These are phyloP conservation scores for Trissoscelio sp. DNA, from an alignment of 2,888 invertebrate genomes.

Conservation along the genomic window DNA sequence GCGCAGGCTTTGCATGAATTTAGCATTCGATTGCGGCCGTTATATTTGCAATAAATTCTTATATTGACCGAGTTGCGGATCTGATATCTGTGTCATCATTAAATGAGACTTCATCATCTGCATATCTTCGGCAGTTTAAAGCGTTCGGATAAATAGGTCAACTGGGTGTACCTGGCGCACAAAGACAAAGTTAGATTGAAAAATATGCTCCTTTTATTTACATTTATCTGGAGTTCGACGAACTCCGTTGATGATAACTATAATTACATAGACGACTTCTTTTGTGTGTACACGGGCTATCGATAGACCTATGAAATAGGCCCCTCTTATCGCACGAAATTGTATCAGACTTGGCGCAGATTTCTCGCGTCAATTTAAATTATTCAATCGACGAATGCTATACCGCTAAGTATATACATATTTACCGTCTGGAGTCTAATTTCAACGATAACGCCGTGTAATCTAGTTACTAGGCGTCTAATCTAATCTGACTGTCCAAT, in stretches of 20 bases:
- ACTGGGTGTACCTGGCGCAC: constrained; percentile 42
- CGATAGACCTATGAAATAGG: constrained; percentile 22
- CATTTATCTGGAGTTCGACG: constrained; percentile 55
- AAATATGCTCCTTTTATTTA: constrained; percentile 39
- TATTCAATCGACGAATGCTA: constrained; percentile 62
- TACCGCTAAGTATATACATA: constrained; percentile 72
- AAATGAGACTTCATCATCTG: constrained; percentile 39
- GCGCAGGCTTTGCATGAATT: not conserved
- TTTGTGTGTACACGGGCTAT: constrained; percentile 8
- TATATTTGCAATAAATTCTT: constrained; percentile 9
- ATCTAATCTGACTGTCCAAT: constrained; percentile 82
- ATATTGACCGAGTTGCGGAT: constrained; percentile 23
- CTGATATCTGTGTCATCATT: constrained; percentile 52
- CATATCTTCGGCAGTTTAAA: constrained; percentile 41
- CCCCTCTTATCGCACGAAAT: constrained; percentile 38
- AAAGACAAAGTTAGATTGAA: constrained; percentile 12
- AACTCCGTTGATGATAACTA: constrained; percentile 59
- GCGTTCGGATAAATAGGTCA: constrained; percentile 51
- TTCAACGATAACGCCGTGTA: constrained; percentile 81
- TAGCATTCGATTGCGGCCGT: not conserved
- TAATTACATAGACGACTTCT: constrained; percentile 57
- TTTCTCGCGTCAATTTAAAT: constrained; percentile 64
- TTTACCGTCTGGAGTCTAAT: constrained; percentile 80
- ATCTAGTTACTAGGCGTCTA: constrained; percentile 83
- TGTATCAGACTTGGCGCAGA: constrained; percentile 49